Base-by-base conservation (phyloP, 2,113 vertebrate genomes). In the Pachycephala philippinensis region DNA sequence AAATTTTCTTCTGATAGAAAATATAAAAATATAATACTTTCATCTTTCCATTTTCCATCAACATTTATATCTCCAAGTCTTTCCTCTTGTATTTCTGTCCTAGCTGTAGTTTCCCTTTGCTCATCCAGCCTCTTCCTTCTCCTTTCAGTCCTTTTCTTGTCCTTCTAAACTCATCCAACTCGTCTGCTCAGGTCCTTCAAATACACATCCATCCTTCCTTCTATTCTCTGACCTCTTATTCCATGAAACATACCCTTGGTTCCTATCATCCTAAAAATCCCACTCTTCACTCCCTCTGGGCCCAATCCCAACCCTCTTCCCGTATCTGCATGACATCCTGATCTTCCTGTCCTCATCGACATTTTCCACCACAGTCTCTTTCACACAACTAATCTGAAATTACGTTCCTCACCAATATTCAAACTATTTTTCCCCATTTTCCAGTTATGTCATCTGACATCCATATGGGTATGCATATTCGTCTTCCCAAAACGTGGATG, bases 381-480 rank as follows among this genome's bases (percentile, higher is more conserved):
- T 64, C 30, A 79, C 10, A 31, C 6, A 40, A 14, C 39, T 26
- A 0, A 0, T 42, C 40, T 52, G 39, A 59, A 42, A 87, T 26
- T 19, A 75, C 20, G 23, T 27, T 79, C 40, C 52, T 68, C 52
- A 53, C 15, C 44, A 56, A 76, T 19, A 88, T 28, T 20, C 24
- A 76, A 49, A 71, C 12, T 53, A 9, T 35, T 79, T 87, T 17
- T 3, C n/a, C 19, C 14, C 45, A 37, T 74, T 77, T 84, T 70
- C 59, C 68, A 66, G 1, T 18, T 2, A 74, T 5, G 42, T 23
- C n/a, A 89, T 13, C n/a, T 26, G 72, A 37, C 28, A 61, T 52
- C 50, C 20, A 18, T 20, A 72, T 1, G 59, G 30, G 15, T 28
- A 31, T 10, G 6, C 0, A 0, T 11, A 30, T 35, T 20, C 57